Base-by-base conservation (phyloP, 2,113 vertebrate species). In the Lasiurus borealis region DNA sequence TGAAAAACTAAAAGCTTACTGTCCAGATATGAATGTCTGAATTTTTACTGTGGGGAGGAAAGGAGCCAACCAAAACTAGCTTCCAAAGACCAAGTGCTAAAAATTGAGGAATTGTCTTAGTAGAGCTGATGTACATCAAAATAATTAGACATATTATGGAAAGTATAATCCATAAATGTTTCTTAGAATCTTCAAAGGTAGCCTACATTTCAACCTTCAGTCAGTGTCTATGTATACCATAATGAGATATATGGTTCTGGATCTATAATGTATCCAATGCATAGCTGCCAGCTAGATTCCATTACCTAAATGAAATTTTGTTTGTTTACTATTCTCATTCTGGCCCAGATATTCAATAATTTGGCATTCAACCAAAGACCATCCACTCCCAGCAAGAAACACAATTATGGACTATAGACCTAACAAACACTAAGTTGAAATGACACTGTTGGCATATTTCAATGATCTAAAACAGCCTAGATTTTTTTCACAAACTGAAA, bases 251-350 rank as follows among this genome's bases (percentile, higher is more conserved):
- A 64, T 8, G 4, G 15, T 64, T 89, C 46, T 84, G 3, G 5
- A 75, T 78, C 76, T 84, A 57, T 31, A 75, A 9, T 59, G 16
- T 50, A 69, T 54, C 57, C 36, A 88, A 82, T 36, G 64, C 0
- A 44, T 29, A 31, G 12, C 36, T 86, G 59, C 27, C 81, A 87
- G 81, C 84, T 44, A 72, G 21, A 72, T 57, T 59, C 77, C 29
- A 95, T 62, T 68, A 92, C 48, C 71, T 34, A 95, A 76, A 75
- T 36, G 36, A 46, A 94, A 96, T 84, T 96, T 83, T 57, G 25
- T 90, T 88, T 95, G 34, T 76, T 95, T 94, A 84, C 25, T 64
- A n/a, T 68, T 81, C 46, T 85, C 73, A 85, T 72, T 85, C 66
- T 85, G 23, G 40, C 40, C 59, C 71, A 96, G 44, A 11, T 75